These are phyloP conservation scores for Incurvaria masculella DNA, from an alignment of 2,888 invertebrate species.

Conservation along the genomic window DNA sequence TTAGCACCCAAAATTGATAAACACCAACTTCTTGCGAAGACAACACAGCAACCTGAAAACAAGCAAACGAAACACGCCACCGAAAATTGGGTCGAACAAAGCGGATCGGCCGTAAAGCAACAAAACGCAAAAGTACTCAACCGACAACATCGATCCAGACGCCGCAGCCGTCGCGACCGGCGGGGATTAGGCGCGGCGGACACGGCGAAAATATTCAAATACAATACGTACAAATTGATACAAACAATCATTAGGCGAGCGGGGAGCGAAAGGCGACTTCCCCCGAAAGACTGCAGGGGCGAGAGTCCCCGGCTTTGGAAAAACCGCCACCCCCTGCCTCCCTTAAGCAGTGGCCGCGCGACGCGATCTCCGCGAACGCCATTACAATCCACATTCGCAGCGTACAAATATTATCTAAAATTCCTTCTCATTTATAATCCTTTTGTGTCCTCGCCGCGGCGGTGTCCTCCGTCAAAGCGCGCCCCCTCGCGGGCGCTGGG, in stretches of 20 bases:
- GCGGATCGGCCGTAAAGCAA: not conserved
- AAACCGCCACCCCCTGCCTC: conserved; percentile 1
- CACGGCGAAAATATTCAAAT: conserved; percentile 52
- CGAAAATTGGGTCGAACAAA: not conserved
- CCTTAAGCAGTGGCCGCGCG: conserved; percentile 13
- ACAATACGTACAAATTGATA: conserved; percentile 57
- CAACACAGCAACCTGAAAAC: too few species aligned
- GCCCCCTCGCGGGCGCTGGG: conserved; percentile 22
- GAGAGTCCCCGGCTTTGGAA: not conserved
- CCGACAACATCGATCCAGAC: conserved; percentile 44
- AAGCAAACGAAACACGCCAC: not conserved
- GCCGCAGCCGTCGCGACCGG: conserved; percentile 29
- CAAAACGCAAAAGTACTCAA: conserved; percentile 31
- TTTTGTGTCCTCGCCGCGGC: conserved; percentile 53
- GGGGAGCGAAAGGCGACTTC: conserved; percentile 42
- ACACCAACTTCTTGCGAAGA: too few species aligned
- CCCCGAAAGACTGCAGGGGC: conserved; percentile 12
- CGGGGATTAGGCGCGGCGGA: conserved; percentile 54
- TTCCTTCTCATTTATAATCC: conserved; percentile 60
- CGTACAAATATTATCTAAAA: conserved; percentile 59
- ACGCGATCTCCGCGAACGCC: conserved; percentile 35
- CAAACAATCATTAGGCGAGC: conserved; percentile 53
- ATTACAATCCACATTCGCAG: conserved; percentile 56
- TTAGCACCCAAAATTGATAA: too few species aligned
- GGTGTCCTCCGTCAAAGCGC: conserved; percentile 53